A percentile compares a stretch with the other conserved stretches of the same genome.
Conservation (phyloP, 2,113 vertebrate species). For the Hemibagrus wyckioides region DNA sequence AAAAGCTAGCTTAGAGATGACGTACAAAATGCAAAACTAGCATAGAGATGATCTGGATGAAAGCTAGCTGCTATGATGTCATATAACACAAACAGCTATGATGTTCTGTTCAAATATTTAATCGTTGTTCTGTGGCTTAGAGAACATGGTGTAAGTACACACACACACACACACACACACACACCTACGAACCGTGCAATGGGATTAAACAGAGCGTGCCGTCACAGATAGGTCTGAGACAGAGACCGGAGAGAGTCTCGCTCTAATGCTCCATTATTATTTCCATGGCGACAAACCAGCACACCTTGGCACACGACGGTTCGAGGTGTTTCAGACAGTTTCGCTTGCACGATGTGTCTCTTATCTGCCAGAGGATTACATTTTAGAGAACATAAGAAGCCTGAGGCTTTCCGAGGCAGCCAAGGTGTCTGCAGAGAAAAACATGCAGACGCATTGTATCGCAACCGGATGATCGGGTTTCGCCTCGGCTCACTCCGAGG, state of each 20-base stretch:
- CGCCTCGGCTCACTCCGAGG: not conserved
- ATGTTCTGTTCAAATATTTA: not conserved
- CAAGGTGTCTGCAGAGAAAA: constrained; percentile 26
- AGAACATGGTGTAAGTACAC: not conserved
- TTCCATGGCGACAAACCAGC: not conserved
- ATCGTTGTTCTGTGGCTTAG: not conserved
- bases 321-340: constrained; percentile 17
- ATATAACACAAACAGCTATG: not conserved
- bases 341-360: not conserved
- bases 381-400: constrained; percentile 21
- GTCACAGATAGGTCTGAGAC: not conserved
- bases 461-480: constrained; percentile 40
- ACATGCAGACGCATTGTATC: constrained; percentile 4
- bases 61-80: not conserved
- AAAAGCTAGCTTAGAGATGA: not conserved
- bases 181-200: not conserved
- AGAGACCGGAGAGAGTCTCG: not conserved
- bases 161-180: not conserved
- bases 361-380: constrained; percentile 36
- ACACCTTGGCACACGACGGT: not conserved
- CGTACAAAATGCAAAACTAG: not conserved
- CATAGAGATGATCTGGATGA: not conserved
- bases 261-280: not conserved
- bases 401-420: constrained; percentile 19
- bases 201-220: not conserved